These are phyloP conservation scores for Oikopleura albicans DNA, from an alignment of 23 tunicate genomes.

Conservation along the genomic window DNA sequence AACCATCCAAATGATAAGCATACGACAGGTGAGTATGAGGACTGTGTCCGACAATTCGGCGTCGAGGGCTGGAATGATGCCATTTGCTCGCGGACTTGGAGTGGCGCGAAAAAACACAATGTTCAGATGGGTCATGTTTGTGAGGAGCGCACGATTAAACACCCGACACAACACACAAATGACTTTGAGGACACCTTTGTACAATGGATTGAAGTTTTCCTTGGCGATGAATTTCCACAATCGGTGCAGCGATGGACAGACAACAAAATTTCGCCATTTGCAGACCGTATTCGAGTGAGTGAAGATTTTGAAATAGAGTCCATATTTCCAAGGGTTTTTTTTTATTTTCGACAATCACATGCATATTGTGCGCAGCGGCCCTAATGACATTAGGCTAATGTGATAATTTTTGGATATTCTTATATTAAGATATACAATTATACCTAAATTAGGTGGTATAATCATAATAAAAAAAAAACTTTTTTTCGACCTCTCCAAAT, in stretches of 20 bases:
- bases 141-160: background rate
- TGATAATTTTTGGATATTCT: too few species aligned
- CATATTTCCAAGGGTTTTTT: background rate
- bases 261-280: background rate
- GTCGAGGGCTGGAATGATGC: background rate
- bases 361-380: too few species aligned
- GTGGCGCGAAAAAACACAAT: background rate
- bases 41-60: background rate
- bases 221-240: background rate
- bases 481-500: too few species aligned
- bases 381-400: too few species aligned
- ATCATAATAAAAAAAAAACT: too few species aligned
- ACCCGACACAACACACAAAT: too few species aligned
- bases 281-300: background rate
- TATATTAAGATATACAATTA: too few species aligned
- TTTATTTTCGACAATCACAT: background rate
- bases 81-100: slow-evolving; percentile 1
- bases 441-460: too few species aligned
- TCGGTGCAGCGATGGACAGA: background rate
- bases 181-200: background rate
- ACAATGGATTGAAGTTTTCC: background rate
- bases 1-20: background rate
- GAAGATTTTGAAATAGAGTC: background rate
- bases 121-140: background rate
- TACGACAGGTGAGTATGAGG: background rate